Percentiles rank a stretch among this genome's conserved stretches.
These are phyloP conservation scores for Rhynchotus rufescens DNA, from an alignment of 2,797 vertebrate genomes.

Conservation along the genomic window DNA sequence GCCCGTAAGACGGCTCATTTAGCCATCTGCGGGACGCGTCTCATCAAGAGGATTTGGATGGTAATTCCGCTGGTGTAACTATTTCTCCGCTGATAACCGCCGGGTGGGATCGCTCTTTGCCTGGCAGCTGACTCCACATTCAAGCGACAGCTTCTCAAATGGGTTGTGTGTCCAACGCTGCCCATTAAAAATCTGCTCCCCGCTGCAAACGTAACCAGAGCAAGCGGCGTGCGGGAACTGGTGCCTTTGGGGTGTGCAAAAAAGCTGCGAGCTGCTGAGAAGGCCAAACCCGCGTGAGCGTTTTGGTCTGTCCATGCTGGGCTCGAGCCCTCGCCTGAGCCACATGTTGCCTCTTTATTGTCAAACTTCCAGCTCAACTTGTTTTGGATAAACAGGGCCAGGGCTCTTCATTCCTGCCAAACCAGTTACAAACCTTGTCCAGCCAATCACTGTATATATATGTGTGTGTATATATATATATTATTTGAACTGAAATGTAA, in stretches of 20 bases:
- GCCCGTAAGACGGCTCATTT: not conserved
- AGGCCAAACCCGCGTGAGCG: not conserved
- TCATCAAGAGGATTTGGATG: not conserved
- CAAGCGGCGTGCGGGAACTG: not conserved
- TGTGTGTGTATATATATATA: not conserved
- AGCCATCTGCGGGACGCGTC: accelerated
- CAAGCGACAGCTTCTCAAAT: not conserved
- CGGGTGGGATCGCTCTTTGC: not conserved
- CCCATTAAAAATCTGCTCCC: not conserved
- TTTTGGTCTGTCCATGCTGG: not conserved
- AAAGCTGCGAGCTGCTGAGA: not conserved
- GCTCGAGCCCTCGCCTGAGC: slow-evolving; percentile 26
- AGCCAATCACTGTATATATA: not conserved
- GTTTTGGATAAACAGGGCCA: slow-evolving; percentile 12
- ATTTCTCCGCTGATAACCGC: not conserved
- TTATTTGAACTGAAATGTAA: not conserved
- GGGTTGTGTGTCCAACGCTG: not conserved
- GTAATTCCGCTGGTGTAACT: not conserved
- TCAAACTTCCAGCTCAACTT: slow-evolving; percentile 12
- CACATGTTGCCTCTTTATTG: not conserved
- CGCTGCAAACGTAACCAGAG: not conserved
- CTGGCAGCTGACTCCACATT: not conserved
- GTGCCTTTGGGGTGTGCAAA: not conserved
- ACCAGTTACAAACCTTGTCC: slow-evolving; percentile 40
- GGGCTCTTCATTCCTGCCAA: not conserved